Evolutionary conservation across 2,797 vertebrate genomes (phyloP).

Genomic region (Sebastes iracundus): DNA sequence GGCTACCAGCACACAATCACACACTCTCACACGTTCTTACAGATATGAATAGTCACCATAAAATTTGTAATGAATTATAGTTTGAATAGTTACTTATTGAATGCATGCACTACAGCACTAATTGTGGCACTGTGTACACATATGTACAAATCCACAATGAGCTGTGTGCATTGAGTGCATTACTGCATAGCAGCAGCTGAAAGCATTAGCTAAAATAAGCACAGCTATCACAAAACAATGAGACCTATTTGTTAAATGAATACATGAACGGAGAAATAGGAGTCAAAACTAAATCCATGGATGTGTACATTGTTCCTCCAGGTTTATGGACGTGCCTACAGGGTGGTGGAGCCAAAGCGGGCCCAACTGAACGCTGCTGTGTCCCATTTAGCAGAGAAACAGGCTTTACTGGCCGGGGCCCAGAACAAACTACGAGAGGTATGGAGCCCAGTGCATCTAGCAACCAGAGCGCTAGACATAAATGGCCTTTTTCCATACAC

Average conservation of each 20-base stretch:
- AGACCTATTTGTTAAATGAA: background rate
- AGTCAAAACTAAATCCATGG: background rate
- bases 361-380: conserved; percentile 81
- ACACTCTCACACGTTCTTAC: background rate
- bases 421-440: conserved; percentile 89
- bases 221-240: background rate
- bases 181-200: background rate
- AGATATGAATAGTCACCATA: background rate
- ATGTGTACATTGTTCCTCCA: conserved; percentile 51
- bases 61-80: background rate
- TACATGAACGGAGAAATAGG: background rate
- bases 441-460: background rate
- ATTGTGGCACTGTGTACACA: background rate
- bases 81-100: background rate
- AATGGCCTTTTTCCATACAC: too few relatives aligned
- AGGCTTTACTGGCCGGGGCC: conserved; percentile 85
- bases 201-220: background rate
- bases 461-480: background rate
- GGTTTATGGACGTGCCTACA: conserved; percentile 87
- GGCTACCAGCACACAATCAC: background rate
- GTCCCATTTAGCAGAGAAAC: conserved; percentile 88
- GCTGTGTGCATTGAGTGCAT: too few relatives aligned
- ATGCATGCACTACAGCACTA: background rate
- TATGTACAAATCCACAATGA: background rate
- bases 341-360: conserved; percentile 90